A percentile compares a stretch with the other conserved stretches of the same genome.
phyloP scores from a whole-genome alignment of 2,113 vertebrate genomes.

The Marmota flaviventris region DNA sequence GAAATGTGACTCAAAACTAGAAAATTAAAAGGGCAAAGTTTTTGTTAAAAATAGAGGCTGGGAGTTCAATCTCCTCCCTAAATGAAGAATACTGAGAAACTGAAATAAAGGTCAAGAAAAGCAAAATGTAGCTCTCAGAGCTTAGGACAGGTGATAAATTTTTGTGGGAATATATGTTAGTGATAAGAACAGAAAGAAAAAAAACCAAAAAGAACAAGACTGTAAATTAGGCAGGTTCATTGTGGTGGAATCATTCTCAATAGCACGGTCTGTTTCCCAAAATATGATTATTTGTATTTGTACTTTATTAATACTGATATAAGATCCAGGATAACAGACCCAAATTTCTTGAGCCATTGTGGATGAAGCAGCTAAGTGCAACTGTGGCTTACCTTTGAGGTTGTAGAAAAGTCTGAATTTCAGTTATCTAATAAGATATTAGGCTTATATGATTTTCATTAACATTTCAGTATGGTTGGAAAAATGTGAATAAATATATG shows the following conservation, averaged over 20 bases:
- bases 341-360: neutral
- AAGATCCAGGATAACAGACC: neutral
- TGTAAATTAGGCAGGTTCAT: neutral
- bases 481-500: neutral
- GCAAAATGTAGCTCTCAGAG: neutral
- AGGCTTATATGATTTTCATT: neutral
- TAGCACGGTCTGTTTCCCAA: neutral
- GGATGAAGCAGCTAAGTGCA: neutral
- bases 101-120: neutral
- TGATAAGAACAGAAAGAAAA: too few species aligned
- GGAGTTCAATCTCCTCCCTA: neutral
- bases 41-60: neutral
- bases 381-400: neutral
- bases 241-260: neutral
- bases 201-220: too few species aligned
- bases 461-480: neutral
- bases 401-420: conserved; percentile 20
- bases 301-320: neutral
- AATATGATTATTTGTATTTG: neutral
- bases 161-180: neutral
- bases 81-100: neutral
- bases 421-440: neutral
- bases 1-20: neutral
- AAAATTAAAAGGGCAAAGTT: neutral
- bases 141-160: neutral